Conservation (phyloP, 2,113 vertebrate species). For the Edolisoma coerulescens region DNA sequence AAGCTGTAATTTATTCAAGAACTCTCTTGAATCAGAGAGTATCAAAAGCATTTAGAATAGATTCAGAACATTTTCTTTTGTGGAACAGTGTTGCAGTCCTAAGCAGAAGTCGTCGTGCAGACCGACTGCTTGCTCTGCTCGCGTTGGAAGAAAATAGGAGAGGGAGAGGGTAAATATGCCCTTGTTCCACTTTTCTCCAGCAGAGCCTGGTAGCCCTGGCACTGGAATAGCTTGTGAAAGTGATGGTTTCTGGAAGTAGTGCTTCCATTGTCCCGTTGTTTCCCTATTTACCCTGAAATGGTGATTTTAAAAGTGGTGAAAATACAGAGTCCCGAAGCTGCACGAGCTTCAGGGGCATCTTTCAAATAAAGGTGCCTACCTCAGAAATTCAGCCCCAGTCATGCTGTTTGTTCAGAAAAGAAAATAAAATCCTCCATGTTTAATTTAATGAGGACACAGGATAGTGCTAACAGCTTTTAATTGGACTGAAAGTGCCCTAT, state of each 20-base stretch:
- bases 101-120: background rate
- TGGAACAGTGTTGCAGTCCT: background rate
- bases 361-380: background rate
- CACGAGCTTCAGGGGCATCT: background rate
- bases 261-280: background rate
- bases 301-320: background rate
- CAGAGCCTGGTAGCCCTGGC: background rate
- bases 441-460: background rate
- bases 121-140: background rate
- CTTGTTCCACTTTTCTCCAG: background rate
- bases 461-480: background rate
- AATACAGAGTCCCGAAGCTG: background rate
- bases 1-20: constrained; percentile 53
- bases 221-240: background rate
- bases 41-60: constrained; percentile 17
- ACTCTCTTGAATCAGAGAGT: constrained; percentile 10
- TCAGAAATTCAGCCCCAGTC: background rate
- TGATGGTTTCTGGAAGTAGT: background rate
- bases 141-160: background rate
- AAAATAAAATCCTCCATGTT: background rate
- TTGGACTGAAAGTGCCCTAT: background rate
- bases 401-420: background rate
- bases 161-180: background rate
- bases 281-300: background rate
- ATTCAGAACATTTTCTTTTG: background rate